phyloP scores from a whole-genome alignment of 2,888 invertebrate species.

The Dichetophora obliterata region DNA sequence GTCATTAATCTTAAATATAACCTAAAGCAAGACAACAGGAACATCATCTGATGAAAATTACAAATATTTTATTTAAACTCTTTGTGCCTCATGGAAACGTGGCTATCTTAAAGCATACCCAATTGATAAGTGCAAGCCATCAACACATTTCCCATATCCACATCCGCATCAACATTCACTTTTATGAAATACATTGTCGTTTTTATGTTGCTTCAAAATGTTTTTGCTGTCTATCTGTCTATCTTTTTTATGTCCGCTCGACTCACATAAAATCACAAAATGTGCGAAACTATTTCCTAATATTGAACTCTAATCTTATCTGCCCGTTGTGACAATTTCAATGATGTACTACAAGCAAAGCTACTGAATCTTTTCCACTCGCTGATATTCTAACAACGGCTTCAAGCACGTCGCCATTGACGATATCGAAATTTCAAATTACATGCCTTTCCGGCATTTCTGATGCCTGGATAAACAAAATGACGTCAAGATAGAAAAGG shows the following conservation, averaged over 20 bases:
- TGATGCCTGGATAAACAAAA: constrained; percentile 64
- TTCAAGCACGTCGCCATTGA: neutral
- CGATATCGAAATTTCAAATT: constrained; percentile 65
- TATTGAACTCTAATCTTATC: constrained; percentile 28
- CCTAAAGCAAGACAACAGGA: no score
- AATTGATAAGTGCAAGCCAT: no score
- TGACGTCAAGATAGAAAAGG: constrained; percentile 49
- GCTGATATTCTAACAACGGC: neutral
- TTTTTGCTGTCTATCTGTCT: neutral
- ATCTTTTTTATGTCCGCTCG: neutral
- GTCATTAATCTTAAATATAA: no score
- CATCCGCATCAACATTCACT: no score
- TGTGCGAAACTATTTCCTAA: constrained; percentile 42
- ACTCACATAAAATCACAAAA: constrained; percentile 43
- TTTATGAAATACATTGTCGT: neutral
- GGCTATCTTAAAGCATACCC: no score
- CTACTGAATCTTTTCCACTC: neutral
- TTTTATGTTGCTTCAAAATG: neutral
- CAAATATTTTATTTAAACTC: no score
- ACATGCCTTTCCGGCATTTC: constrained; percentile 67
- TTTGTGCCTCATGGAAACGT: no score
- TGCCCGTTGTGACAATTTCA: constrained; percentile 1
- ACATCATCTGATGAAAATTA: no score
- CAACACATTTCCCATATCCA: no score
- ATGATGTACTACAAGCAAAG: neutral